A percentile compares a stretch with the other conserved stretches of the same genome.
These are phyloP conservation scores for Chrysolina oricalcia DNA, from an alignment of 2,888 invertebrate genomes.

Conservation along the genomic window DNA sequence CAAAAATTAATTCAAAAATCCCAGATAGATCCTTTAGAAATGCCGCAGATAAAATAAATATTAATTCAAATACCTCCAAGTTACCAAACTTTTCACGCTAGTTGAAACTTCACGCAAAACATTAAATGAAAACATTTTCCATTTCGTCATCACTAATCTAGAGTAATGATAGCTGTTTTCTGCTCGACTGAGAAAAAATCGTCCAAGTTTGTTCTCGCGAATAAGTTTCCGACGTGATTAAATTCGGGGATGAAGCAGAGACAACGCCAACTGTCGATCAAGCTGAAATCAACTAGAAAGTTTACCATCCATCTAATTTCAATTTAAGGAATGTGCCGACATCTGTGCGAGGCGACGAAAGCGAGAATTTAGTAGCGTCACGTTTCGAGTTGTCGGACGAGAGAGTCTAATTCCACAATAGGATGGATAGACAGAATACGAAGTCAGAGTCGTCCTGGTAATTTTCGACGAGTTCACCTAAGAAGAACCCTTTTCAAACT, in stretches of 20 bases:
- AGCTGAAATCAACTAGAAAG: constrained; percentile 51
- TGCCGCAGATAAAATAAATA: neutral
- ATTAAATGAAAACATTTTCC: neutral
- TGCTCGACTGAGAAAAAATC: neutral
- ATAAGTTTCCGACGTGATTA: constrained; percentile 50
- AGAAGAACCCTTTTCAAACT: no score
- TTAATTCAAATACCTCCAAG: neutral
- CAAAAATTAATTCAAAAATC: no score
- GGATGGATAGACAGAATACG: neutral
- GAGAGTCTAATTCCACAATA: constrained; percentile 3
- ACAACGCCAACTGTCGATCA: constrained; percentile 62
- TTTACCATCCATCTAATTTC: constrained; percentile 63
- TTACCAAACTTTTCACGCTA: neutral
- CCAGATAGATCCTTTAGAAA: no score
- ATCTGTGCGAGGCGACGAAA: constrained; percentile 53
- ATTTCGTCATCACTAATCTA: constrained; percentile 8
- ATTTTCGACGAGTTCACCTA: no score
- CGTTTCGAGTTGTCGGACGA: constrained; percentile 6
- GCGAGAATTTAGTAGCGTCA: constrained; percentile 37
- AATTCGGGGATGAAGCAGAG: constrained; percentile 52
- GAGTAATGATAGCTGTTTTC: constrained; percentile 3
- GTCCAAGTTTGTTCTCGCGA: constrained; percentile 19
- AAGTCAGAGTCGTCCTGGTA: neutral
- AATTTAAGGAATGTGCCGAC: constrained; percentile 61
- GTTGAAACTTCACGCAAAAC: neutral